Base-by-base conservation (phyloP, 2,113 vertebrate species). In the Leucosticte australis region DNA sequence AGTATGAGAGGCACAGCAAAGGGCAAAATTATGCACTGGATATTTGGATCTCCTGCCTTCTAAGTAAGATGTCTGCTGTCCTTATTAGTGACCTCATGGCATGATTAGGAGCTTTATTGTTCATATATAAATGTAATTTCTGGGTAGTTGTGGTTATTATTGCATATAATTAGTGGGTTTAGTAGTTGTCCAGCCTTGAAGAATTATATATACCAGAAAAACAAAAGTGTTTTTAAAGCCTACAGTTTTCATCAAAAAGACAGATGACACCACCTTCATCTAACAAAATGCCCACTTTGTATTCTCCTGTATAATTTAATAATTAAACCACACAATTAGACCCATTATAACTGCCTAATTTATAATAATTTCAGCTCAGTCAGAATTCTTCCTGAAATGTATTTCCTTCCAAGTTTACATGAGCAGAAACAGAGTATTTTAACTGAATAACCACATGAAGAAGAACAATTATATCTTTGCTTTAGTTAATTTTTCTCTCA, bases 361-460 rank as follows among this genome's bases (percentile, higher is more conserved):
- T 95, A 87, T 76, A 93, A 78, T 83, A 94, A 95, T 97, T 97
- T 90, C 46, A 89, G 9, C 86, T 94, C 88, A 86, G 87, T 92
- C 92, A 59, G 71, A 95, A 71, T 59, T 91, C 64, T 92, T 56
- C 77, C 75, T 95, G 41, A 89, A 96, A 96, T 82, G 65, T 87
- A 80, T 90, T 97, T 96, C 52, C 57, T 97, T 96, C 97, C 47
- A 94, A 95, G 83, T 97, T 92, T 95, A 95, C 96, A 94, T 88
- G 59, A 96, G 92, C 74, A 95, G 53, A 95, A 95, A 84, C 9
- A 8, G 80, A 90, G 46, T 69, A 95, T 94, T 97, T 96, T 93
- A 94, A 80, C 90, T 94, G 93, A 92, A 93, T 94, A 95, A 93
- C 46, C 6, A 4, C 78, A 53, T 71, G 52, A 82, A 87, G 53